These are phyloP conservation scores for Taxidea taxus DNA, from an alignment of 2,113 vertebrate species.

Conservation along the genomic window DNA sequence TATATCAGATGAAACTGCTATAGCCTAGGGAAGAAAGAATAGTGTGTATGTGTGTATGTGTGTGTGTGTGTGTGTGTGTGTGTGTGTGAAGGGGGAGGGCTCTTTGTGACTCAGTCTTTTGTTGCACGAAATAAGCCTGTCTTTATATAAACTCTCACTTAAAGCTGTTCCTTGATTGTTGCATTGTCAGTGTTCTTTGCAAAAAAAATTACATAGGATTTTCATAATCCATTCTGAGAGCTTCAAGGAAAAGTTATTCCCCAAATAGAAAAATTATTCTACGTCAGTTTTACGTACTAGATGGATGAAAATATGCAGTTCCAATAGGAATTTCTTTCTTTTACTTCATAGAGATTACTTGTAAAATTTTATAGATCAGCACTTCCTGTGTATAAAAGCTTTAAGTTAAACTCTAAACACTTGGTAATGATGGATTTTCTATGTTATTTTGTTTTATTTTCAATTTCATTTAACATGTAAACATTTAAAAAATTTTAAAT, in stretches of 20 bases:
- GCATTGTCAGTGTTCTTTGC: background rate
- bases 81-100: background rate
- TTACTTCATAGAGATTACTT: background rate
- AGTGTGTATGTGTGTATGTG: background rate
- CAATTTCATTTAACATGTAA: background rate
- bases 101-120: background rate
- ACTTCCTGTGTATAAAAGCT: constrained; percentile 29
- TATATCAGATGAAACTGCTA: background rate
- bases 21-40: background rate
- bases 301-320: background rate
- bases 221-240: background rate
- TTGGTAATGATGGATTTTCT: constrained; percentile 46
- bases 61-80: background rate
- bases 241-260: background rate
- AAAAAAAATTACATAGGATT: background rate
- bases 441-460: background rate
- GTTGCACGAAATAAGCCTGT: background rate
- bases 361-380: background rate
- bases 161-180: background rate
- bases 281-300: background rate
- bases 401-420: constrained; percentile 53
- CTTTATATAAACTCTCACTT: background rate
- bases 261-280: background rate
- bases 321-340: background rate
- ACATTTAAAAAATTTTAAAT: background rate